phyloP scores from a whole-genome alignment of 2,113 vertebrate species.

The Cygnus atratus region DNA sequence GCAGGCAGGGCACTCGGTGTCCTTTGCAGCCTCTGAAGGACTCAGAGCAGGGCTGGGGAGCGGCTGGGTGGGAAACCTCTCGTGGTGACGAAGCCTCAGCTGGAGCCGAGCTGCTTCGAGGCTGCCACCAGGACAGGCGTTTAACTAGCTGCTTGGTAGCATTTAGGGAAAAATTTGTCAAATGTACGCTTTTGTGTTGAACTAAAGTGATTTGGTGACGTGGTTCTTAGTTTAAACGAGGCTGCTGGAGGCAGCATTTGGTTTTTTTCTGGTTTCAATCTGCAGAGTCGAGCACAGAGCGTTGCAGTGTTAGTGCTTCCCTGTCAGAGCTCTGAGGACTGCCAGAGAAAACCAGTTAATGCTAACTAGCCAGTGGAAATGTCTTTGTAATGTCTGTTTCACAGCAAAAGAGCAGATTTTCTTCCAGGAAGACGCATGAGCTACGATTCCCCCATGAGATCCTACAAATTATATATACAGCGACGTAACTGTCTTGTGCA shows the following conservation, averaged over 20 bases:
- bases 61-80: neutral
- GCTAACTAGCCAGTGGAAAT: neutral
- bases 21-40: neutral
- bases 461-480: neutral
- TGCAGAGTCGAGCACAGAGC: neutral
- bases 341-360: neutral
- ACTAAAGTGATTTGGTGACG: neutral
- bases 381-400: neutral
- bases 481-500: neutral
- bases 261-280: neutral
- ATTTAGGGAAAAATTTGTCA: neutral
- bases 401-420: neutral
- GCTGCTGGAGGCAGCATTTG: neutral
- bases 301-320: accelerated
- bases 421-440: neutral
- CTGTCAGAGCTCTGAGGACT: neutral
- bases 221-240: neutral
- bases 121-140: neutral
- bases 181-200: neutral
- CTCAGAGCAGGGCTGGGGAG: neutral
- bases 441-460: neutral
- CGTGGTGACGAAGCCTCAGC: neutral
- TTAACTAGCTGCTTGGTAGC: neutral
- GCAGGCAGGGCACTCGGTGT: neutral
- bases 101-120: neutral